Base-by-base conservation (phyloP, 1,140 invertebrate genomes). In the Drosophila bocqueti region DNA sequence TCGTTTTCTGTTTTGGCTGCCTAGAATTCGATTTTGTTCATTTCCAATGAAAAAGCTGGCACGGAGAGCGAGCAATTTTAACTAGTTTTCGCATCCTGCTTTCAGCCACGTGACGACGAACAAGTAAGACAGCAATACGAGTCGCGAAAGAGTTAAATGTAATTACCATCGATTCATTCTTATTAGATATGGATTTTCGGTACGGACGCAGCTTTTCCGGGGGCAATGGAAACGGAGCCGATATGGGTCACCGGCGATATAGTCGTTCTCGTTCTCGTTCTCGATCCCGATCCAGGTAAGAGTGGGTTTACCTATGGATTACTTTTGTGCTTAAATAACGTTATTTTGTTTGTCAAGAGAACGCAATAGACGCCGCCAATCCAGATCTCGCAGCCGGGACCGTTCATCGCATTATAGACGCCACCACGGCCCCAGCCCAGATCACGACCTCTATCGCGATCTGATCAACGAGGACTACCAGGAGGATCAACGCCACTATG, bases 391-490 rank as follows among this genome's bases (percentile, higher is more conserved):
- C 11, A 92, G 89, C 58, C 74, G 92, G 8, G 92, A 93, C 16
- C 77, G 91, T 8, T 76, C 73, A 9, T 71, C 54, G 18, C 67
- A 89, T 18, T 66, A 82, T 49, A 71, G 85, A 58, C 72, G 78
- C 13, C 58, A 80, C 8, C 59, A 68, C 24, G 72, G 73, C 38
- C 54, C 46, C 36, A 78, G 79, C 29, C 65, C 58, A 1, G 91
- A 93, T n/a, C 80, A 85, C 21, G 92, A 93, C 71, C 73, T 93
- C 40, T 93, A 93, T 67, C 75, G 91, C 2, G 92, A 91, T 55
- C 55, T 93, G 9, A 93, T 93, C 3, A 66, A 93, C 49, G 90
- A 92, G 15, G 92, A 93, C 45, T 93, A 93, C 61, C 65, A 81
- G 13, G 91, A 92, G 18, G 91, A 71, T 15, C 21, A 93, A 29